These are phyloP conservation scores for Lepidocyrtoides sp. DNA, from an alignment of 2,888 invertebrate genomes.

Conservation along the genomic window DNA sequence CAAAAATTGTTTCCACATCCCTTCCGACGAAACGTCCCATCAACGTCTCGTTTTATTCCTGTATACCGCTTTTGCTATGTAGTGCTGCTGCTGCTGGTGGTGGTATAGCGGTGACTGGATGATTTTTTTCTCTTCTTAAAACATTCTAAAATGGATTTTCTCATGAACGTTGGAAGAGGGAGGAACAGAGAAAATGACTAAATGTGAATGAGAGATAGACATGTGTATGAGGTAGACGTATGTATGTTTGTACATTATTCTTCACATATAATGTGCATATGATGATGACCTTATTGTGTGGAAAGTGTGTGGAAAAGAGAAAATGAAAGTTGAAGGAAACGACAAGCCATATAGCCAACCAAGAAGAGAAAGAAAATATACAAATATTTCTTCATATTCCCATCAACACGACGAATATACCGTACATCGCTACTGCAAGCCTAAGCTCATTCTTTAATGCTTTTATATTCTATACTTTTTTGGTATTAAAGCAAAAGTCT, in stretches of 20 bases:
- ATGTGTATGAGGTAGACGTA: conserved; percentile 22
- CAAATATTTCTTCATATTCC: too few relatives aligned
- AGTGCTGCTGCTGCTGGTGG: neutral
- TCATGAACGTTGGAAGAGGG: conserved; percentile 12
- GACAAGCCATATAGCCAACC: conserved; percentile 27
- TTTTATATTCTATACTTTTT: conserved; percentile 36
- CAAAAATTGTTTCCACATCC: neutral
- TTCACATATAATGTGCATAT: neutral
- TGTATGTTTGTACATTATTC: neutral
- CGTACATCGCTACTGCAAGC: too few relatives aligned
- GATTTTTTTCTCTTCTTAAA: conserved; percentile 27
- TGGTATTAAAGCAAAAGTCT: conserved; percentile 74
- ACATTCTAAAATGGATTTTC: conserved; percentile 74
- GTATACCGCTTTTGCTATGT: neutral
- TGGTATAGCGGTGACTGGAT: neutral
- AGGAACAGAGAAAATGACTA: conserved; percentile 34
- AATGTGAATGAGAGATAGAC: conserved; percentile 56
- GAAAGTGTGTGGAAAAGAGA: neutral
- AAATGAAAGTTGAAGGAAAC: conserved; percentile 55
- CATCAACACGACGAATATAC: too few relatives aligned
- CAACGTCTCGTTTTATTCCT: neutral
- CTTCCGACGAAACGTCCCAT: neutral
- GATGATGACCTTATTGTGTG: neutral
- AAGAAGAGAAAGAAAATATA: neutral
- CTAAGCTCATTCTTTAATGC: neutral